Evolutionary conservation across 2,113 vertebrate species (phyloP).

Genomic region (Cranoglanis bouderius): DNA sequence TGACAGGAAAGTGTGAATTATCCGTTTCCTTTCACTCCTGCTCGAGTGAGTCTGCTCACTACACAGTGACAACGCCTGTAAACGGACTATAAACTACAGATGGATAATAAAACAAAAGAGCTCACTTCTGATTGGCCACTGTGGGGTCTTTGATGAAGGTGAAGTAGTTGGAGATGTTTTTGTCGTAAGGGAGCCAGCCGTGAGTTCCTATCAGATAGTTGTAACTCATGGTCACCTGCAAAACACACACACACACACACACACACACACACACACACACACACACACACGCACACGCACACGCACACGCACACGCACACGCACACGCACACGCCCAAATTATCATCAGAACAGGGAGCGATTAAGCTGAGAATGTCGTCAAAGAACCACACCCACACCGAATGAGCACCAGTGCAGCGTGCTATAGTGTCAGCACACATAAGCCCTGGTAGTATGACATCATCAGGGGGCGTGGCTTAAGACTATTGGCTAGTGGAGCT

Average conservation of each 20-base stretch:
- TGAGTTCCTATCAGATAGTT: constrained; percentile 89
- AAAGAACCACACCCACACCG: background rate
- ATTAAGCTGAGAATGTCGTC: background rate
- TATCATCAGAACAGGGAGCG: background rate
- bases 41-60: too few species aligned
- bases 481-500: background rate
- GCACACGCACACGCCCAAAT: background rate
- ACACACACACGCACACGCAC: too few species aligned
- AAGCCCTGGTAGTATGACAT: background rate
- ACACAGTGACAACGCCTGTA: background rate
- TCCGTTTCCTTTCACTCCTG: background rate
- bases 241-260: constrained; percentile 28
- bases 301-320: too few species aligned
- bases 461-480: background rate
- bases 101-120: background rate
- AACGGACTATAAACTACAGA: background rate
- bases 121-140: constrained; percentile 92
- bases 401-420: background rate
- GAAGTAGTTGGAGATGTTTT: constrained; percentile 97
- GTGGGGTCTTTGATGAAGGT: constrained; percentile 96
- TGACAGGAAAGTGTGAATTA: background rate
- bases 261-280: too few species aligned
- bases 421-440: background rate
- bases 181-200: constrained; percentile 95
- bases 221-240: constrained; percentile 83